Base-by-base conservation (phyloP, 2,888 invertebrate species). In the Notodonta dromedarius region DNA sequence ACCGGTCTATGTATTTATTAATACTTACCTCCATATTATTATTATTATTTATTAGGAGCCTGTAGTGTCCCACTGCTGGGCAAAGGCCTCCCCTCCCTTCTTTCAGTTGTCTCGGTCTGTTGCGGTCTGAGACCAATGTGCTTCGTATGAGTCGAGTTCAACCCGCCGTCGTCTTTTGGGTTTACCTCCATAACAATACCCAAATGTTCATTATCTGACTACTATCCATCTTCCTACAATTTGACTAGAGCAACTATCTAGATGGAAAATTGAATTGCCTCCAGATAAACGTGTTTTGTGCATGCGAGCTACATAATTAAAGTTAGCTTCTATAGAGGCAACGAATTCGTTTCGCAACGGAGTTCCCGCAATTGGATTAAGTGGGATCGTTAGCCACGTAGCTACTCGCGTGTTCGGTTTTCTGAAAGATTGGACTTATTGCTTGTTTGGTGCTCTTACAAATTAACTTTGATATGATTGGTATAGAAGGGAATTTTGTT, bases 231-330 rank as follows among this genome's bases (percentile, higher is more conserved):
- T 24, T 24, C 24, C 24, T 24, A 24, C 1, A 24, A 24, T 24
- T 24, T 24, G 24, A 24, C 24, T 24, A 24, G 2, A 24, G 24
- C 16, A 7, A 50, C 16, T 9, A 4, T 50, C 14, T 11, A 52
- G 52, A 12, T 52, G 32, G 52, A 32, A 13, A 32, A 52, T 52
- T 52, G 52, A 52, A 13, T 52, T 32, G 12, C 4, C 32, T 12
- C 12, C 52, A 35, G 24, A 51, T 51, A 51, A 51, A 51, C 51
- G 7, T 51, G 51, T 51, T 51, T 52, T 52, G 52, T 32, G 52
- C 52, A 32, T 52, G 32, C 24, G 32, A 52, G 32, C 52, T 52
- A 52, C 52, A 52, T 52, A 24, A 52, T 52, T 35, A 32, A 52
- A 35, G 32, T 52, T 35, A 32, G 52, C 35, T 52, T 1, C 32